phyloP scores from a whole-genome alignment of 1,140 invertebrate species.

The Diabrotica virgifera region DNA sequence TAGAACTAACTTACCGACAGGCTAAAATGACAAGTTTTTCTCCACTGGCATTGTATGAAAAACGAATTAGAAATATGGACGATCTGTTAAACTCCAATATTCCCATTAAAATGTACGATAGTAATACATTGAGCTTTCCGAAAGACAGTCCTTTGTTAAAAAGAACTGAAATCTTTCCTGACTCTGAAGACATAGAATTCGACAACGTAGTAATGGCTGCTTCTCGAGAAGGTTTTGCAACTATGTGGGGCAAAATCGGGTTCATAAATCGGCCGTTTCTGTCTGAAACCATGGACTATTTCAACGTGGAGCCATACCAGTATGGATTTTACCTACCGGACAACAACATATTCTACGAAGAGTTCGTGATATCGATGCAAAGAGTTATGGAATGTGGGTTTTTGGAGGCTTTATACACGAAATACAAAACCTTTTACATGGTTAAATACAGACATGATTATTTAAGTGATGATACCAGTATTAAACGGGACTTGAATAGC shows the following conservation, averaged over 20 bases:
- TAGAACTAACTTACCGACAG: not conserved
- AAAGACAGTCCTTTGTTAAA: no score
- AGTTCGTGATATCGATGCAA: not conserved
- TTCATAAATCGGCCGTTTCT: not conserved
- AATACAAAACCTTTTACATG: not conserved
- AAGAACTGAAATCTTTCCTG: no score
- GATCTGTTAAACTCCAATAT: not conserved
- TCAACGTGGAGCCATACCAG: not conserved
- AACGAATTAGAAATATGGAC: not conserved
- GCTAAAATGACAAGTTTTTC: not conserved
- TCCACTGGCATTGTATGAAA: not conserved
- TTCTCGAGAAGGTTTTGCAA: not conserved
- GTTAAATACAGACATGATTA: no score
- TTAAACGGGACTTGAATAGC: no score
- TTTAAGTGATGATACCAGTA: no score
- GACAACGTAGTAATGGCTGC: no score
- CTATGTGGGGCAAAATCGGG: not conserved
- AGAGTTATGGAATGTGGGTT: not conserved
- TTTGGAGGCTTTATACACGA: not conserved
- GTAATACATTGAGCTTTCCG: no score
- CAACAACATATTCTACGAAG: not conserved
- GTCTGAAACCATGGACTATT: not conserved
- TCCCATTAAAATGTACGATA: not conserved
- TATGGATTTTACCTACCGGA: not conserved
- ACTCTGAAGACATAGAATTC: no score